Conservation (phyloP, 2,888 invertebrate genomes). For the Orthosia incerta region DNA sequence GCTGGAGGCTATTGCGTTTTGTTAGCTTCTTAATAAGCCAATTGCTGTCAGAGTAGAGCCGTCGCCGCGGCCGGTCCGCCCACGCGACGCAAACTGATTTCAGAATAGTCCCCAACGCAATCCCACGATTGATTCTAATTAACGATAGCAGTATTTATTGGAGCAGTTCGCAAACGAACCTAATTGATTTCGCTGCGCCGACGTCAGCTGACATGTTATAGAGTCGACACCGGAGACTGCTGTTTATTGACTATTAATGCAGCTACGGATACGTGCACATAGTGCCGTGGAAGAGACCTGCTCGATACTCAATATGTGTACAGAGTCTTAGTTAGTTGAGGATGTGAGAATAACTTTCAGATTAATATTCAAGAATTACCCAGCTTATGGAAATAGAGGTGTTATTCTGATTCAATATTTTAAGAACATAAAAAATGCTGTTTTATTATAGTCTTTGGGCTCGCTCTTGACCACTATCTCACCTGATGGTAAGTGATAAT, state of each 20-base stretch:
- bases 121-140: constrained; percentile 90
- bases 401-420: constrained; percentile 3
- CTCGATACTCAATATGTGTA: constrained; percentile 15
- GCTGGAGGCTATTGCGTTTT: constrained; percentile 79
- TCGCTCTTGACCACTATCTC: no score
- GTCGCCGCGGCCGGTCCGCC: constrained; percentile 80
- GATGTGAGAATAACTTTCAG: no score
- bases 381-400: neutral
- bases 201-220: constrained; percentile 73
- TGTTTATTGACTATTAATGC: constrained; percentile 77
- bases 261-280: constrained; percentile 64
- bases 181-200: constrained; percentile 87
- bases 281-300: constrained; percentile 23
- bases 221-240: constrained; percentile 70
- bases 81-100: constrained; percentile 83
- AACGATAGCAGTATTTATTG: constrained; percentile 90
- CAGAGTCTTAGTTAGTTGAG: neutral
- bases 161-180: constrained; percentile 88
- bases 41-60: constrained; percentile 81
- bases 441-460: no score
- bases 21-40: constrained; percentile 85
- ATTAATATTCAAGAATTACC: no score
- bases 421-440: neutral
- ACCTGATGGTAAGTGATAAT: no score
- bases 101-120: constrained; percentile 85